Conservation (phyloP, 2,797 vertebrate species). For the Alauda arvensis region DNA sequence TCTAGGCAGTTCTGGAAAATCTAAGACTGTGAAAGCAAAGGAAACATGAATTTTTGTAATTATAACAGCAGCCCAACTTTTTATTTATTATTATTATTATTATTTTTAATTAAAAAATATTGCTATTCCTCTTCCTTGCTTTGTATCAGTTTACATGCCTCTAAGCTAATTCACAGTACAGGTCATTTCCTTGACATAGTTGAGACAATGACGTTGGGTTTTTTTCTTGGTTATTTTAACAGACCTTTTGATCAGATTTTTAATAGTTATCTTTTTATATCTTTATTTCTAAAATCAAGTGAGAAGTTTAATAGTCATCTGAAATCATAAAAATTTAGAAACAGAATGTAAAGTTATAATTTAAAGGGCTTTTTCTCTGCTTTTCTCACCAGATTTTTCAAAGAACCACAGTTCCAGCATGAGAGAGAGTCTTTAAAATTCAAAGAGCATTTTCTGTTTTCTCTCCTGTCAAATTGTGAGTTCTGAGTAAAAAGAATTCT, state of each 20-base stretch:
- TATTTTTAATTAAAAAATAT: neutral
- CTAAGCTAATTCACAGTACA: neutral
- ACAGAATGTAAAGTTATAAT: neutral
- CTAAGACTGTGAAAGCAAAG: neutral
- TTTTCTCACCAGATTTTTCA: neutral
- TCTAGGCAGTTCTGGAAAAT: neutral
- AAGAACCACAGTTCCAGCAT: neutral
- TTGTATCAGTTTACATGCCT: neutral
- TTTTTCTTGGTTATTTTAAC: neutral
- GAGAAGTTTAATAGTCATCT: neutral
- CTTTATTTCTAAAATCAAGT: neutral
- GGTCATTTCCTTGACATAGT: neutral
- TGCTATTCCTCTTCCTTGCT: neutral
- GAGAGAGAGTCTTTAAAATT: neutral
- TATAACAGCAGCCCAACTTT: neutral
- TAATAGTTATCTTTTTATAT: neutral
- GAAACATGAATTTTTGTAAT: neutral
- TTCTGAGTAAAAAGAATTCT: neutral
- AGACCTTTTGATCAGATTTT: neutral
- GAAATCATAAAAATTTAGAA: neutral
- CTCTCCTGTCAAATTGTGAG: neutral
- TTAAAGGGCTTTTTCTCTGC: neutral
- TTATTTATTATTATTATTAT: neutral
- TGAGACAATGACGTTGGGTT: accelerated
- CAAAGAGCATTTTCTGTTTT: neutral